Base-by-base conservation (phyloP, 2,888 invertebrate genomes). In the Oscheius sp. region DNA sequence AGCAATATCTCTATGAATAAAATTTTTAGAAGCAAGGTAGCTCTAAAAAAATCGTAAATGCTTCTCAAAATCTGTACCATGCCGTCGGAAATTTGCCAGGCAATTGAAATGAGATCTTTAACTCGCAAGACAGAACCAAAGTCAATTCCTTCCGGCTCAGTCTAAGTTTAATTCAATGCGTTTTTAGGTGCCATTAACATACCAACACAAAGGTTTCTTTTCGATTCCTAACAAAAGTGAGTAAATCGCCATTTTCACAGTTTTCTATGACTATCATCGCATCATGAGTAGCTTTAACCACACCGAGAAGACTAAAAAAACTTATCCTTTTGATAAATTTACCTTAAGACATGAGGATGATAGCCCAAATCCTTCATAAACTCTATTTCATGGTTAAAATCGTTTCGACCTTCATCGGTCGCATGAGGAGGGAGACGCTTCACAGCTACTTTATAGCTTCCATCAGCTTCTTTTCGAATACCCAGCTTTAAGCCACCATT, bases 331-430 rank as follows among this genome's bases (percentile, higher is more conserved):
- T 20, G 23, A 5, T 25, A 6, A n/a, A 15, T 20, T 20, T 8
- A 72, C 72, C 68, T 71, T 4, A 80, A 61, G 6, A 82, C 72
- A 64, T 82, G 81, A 0, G 78, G 73, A 67, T 82, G 82, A 42
- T 79, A 76, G 15, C 82, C 83, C 8, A 83, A 65, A 0, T 69
- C 50, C 53, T 83, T 83, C 83, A 83, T 82, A 57, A 83, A 83
- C 3, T 75, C 70, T 25, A 83, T 82, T 58, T 83, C 83, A 48
- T 79, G 76, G 31, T 77, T 68, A 61, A 82, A 80, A 39, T 83
- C 83, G 3, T 65, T 33, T 50, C 75, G 67, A 42, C 74, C 74
- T 29, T 75, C 72, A 5, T 80, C 77, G 25, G 77, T 72, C 0
- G 82, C 82, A 55, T 82, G 82, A 15, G 75, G 65, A 17, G 80